Conservation (phyloP, 1,140 invertebrate genomes). For the Pogonognathellus flavescens region DNA sequence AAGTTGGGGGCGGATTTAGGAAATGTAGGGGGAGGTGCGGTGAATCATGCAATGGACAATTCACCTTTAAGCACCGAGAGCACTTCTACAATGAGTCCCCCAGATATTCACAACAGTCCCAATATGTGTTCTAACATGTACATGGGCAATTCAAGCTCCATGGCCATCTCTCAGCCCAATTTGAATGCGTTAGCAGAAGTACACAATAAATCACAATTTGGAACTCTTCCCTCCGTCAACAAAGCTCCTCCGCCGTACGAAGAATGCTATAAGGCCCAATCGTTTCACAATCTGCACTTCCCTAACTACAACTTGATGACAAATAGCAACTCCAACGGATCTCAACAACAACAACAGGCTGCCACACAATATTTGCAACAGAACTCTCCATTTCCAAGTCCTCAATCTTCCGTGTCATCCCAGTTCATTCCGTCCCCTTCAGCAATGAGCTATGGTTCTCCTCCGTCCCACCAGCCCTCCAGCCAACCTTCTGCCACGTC, state of each 20-base stretch:
- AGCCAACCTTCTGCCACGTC: conserved; percentile 68
- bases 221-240: conserved; percentile 42
- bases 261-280: conserved; percentile 78
- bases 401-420: conserved; percentile 80
- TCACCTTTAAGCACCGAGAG: conserved; percentile 55
- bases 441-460: conserved; percentile 78
- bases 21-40: background rate
- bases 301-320: conserved; percentile 51
- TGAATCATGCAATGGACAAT: conserved; percentile 49
- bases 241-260: conserved; percentile 83
- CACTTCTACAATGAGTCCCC: conserved; percentile 62
- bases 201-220: conserved; percentile 48
- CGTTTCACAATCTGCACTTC: conserved; percentile 65
- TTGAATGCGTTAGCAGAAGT: conserved; percentile 57
- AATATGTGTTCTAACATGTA: conserved; percentile 63
- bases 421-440: conserved; percentile 85
- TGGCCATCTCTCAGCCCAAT: conserved; percentile 69
- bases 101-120: conserved; percentile 31
- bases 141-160: conserved; percentile 61
- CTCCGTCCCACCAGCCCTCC: conserved; percentile 76
- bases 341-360: conserved; percentile 58
- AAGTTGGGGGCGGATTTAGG: conserved; percentile 58
- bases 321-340: conserved; percentile 47
- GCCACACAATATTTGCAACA: conserved; percentile 73
- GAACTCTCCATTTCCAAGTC: conserved; percentile 75